These are phyloP conservation scores for Nomada goodeniana DNA, from an alignment of 2,888 invertebrate genomes.

Conservation along the genomic window DNA sequence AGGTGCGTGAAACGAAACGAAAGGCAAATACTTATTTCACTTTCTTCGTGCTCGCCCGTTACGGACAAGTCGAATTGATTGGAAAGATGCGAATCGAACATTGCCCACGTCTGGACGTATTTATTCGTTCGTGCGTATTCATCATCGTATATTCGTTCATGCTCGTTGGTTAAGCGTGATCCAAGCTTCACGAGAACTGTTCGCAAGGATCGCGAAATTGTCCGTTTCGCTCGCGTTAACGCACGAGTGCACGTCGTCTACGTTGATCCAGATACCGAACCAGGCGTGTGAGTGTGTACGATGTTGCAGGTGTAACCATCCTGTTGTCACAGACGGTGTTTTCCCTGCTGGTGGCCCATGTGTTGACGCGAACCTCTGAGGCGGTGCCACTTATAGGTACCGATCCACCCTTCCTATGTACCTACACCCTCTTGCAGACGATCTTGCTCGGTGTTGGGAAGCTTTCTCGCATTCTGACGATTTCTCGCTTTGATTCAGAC, in stretches of 20 bases:
- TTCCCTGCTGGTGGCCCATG: slow-evolving; percentile 99
- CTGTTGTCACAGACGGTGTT: slow-evolving; percentile 99
- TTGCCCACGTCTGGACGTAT: no score
- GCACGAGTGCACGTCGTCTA: slow-evolving; percentile 64
- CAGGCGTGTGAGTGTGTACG: slow-evolving; percentile 87
- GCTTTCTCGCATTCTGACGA: slow-evolving; percentile 16
- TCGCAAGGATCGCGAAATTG: no score
- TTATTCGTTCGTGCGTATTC: no score
- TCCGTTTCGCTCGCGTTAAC: slow-evolving; percentile 10
- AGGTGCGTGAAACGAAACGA: no score
- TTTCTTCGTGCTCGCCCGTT: no score
- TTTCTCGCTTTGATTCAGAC: not conserved
- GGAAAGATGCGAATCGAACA: no score
- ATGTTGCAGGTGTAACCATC: slow-evolving; percentile 98
- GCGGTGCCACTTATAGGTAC: slow-evolving; percentile 99
- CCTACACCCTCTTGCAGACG: slow-evolving; percentile 46
- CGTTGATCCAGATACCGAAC: slow-evolving; percentile 45
- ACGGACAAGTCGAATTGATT: no score
- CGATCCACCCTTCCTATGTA: slow-evolving; percentile 68
- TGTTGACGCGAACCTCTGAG: slow-evolving; percentile 99
- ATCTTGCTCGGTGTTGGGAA: slow-evolving; percentile 45
- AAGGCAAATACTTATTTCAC: no score
- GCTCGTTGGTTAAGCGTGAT: no score
- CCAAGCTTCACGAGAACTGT: no score
- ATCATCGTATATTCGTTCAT: no score